Percentiles rank a stretch among this genome's conserved stretches.
phyloP scores from a whole-genome alignment of 2,888 invertebrate genomes.

The Synergus umbraculus region DNA sequence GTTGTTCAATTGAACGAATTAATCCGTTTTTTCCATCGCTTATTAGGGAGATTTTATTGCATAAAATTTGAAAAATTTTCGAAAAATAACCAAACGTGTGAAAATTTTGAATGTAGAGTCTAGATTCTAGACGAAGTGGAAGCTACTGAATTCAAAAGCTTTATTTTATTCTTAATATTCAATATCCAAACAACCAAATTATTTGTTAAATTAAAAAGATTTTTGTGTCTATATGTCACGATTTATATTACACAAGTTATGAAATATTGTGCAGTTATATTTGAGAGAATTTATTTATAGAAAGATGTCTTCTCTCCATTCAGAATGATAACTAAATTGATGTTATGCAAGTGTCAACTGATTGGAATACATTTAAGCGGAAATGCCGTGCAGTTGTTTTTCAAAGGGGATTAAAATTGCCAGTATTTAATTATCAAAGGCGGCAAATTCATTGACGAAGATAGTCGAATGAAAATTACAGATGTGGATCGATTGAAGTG shows the following conservation, averaged over 20 bases:
- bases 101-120: background rate
- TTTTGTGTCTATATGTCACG: background rate
- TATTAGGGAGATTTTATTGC: background rate
- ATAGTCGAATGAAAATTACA: conserved; percentile 9
- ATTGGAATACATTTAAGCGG: conserved; percentile 25
- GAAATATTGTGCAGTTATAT: background rate
- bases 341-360: conserved; percentile 13
- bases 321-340: background rate
- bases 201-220: background rate
- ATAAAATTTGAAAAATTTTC: too few relatives aligned
- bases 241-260: background rate
- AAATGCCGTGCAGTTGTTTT: conserved; percentile 26
- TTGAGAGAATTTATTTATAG: background rate
- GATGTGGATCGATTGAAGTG: conserved; percentile 34
- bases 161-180: background rate
- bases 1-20: conserved; percentile 65
- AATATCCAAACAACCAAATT: background rate
- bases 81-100: too few relatives aligned
- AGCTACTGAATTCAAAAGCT: too few relatives aligned
- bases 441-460: conserved; percentile 18
- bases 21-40: conserved; percentile 50
- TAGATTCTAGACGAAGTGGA: background rate
- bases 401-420: conserved; percentile 18
- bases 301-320: conserved; percentile 1
- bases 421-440: conserved; percentile 23